Conservation (phyloP, 2,113 vertebrate species). For the Benitochromis conjunctus region DNA sequence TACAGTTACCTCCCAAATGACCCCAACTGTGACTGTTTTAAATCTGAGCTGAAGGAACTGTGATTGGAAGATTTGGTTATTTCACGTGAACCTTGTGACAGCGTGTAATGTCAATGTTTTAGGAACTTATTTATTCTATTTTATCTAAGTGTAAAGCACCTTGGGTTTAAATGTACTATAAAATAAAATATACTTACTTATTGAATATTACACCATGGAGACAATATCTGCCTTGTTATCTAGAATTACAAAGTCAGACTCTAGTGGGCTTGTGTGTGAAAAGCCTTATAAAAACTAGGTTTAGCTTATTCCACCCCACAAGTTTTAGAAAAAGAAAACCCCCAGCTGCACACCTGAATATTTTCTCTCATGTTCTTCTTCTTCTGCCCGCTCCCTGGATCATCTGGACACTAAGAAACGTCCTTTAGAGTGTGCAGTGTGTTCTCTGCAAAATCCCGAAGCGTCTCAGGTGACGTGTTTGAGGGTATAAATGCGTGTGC, state of each 20-base stretch:
- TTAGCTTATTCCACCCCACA: not conserved
- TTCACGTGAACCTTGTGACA: not conserved
- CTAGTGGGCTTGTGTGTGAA: not conserved
- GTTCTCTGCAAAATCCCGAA: not conserved
- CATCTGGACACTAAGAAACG: not conserved
- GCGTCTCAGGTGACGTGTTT: not conserved
- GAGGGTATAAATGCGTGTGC: not conserved
- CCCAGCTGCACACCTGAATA: not conserved
- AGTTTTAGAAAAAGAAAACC: accelerated
- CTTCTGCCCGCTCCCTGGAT: not conserved
- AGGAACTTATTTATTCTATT: not conserved
- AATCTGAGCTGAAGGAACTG: not conserved
- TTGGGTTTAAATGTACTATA: not conserved
- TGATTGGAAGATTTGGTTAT: not conserved
- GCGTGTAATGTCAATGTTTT: not conserved
- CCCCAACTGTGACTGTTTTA: accelerated
- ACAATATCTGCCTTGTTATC: accelerated
- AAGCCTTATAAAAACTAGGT: not conserved
- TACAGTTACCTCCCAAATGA: accelerated
- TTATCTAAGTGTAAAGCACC: not conserved
- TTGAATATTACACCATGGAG: not conserved
- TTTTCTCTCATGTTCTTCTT: not conserved
- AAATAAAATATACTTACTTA: accelerated
- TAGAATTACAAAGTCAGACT: not conserved
- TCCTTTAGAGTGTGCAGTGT: not conserved